Conservation (phyloP, 2,888 invertebrate genomes). For the Ochropleura leucogaster region DNA sequence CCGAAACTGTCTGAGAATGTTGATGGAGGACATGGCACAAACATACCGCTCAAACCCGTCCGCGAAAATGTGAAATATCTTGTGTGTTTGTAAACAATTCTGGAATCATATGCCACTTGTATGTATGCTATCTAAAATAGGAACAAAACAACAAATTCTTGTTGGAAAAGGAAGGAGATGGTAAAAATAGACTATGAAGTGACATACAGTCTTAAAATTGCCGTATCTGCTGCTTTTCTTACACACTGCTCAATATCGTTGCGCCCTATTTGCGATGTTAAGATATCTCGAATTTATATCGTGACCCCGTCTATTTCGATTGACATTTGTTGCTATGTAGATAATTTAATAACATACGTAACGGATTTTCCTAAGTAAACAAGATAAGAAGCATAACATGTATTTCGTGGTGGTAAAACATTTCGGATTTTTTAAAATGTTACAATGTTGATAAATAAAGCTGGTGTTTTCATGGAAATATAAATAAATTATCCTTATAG, state of each 20-base stretch:
- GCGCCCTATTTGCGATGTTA: slow-evolving; percentile 34
- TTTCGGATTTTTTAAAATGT: neutral
- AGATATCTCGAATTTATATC: slow-evolving; percentile 48
- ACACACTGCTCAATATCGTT: slow-evolving; percentile 7
- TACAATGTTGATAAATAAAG: neutral
- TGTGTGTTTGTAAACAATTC: slow-evolving; percentile 10
- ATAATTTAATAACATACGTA: slow-evolving; percentile 10
- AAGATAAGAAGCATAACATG: slow-evolving; percentile 22
- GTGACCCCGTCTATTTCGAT: slow-evolving; percentile 42
- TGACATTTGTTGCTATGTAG: slow-evolving; percentile 27
- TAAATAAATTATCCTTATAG: neutral
- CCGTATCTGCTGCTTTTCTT: neutral
- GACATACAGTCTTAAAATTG: neutral
- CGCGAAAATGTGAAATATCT: slow-evolving; percentile 13
- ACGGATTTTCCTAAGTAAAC: slow-evolving; percentile 42
- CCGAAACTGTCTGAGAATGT: slow-evolving; percentile 46
- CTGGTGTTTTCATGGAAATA: neutral
- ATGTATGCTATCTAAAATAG: neutral
- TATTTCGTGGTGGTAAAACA: slow-evolving; percentile 5
- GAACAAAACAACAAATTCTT: neutral
- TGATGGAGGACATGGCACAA: slow-evolving; percentile 35
- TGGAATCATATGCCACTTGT: neutral
- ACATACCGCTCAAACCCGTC: slow-evolving; percentile 12
- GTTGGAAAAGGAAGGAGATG: neutral
- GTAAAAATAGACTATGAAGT: neutral